Evolutionary conservation across 2,888 invertebrate genomes (phyloP), one percentile per base, ranked within the genome.

Genomic region (Pemphredon lugubris): DNA sequence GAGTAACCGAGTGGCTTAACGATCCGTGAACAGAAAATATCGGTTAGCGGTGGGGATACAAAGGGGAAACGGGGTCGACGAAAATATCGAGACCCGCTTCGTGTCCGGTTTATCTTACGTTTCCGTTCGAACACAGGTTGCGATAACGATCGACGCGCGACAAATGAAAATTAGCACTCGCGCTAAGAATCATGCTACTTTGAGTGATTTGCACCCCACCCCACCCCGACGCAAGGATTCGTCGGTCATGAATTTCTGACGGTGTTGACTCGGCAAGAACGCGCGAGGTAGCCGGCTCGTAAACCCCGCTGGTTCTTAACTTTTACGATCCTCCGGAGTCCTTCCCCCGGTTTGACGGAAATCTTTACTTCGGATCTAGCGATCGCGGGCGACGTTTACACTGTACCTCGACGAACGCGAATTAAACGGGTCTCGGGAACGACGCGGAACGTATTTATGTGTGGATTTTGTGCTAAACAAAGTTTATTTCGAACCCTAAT

Each of bases 301-400:
- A 75, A 76, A 75, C 51, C n/a, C 65, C 64, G 40, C 2, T 54
- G 40, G 61, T 59, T 65, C 66, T 75, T 76, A 57, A 55, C 40
- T 67, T 76, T 76, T 75, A 76, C 63, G 73, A 68, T 59, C 39
- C 54, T 40, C 50, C 40, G 37, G 55, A 68, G 65, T 63, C 67
- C 30, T 40, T 50, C 39, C 34, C n/a, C 37, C 37, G 20, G 54
- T 64, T 51, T 50, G 57, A 37, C 42, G 32, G 54, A 69, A 51
- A 73, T 23, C 53, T 69, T 55, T 39, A 30, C 47, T 32, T 14
- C 23, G 44, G 20, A 51, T 34, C 47, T n/a, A n/a, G 23, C 45
- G 51, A 55, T 67, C 40, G 9, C 42, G 21, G 14, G 21, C 26
- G n/a, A 51, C 45, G 42, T 9, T 45, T 30, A 14, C 14, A 21